Evolutionary conservation across 2,113 vertebrate genomes (phyloP).

Genomic region (Amphiprion percula): DNA sequence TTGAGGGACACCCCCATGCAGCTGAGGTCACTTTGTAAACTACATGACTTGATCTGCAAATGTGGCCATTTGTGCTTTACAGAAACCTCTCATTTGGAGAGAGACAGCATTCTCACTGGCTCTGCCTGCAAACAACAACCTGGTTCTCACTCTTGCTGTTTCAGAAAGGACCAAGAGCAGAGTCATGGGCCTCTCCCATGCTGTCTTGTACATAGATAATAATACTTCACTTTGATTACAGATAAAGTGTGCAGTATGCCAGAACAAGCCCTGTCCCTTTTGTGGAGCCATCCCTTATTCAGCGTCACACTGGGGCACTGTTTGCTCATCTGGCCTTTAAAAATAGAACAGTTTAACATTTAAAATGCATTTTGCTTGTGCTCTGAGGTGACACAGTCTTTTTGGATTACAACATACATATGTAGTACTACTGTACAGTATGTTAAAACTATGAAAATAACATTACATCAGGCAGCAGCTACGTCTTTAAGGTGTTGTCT

Average conservation of each 20-base stretch:
- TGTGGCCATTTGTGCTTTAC: slow-evolving; percentile 50
- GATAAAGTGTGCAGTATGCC: slow-evolving; percentile 33
- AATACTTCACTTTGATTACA: slow-evolving; percentile 53
- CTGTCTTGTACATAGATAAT: slow-evolving; percentile 37
- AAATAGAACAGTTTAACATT: slow-evolving; percentile 7
- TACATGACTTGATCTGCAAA: slow-evolving; percentile 42
- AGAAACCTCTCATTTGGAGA: slow-evolving; percentile 77
- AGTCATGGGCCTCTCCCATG: slow-evolving; percentile 40
- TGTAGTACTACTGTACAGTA: background rate
- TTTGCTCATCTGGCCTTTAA: slow-evolving; percentile 18
- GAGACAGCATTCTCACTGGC: slow-evolving; percentile 56
- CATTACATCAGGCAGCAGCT: background rate
- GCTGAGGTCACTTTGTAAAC: slow-evolving; percentile 39
- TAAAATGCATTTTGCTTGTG: no score
- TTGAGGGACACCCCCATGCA: slow-evolving; percentile 25
- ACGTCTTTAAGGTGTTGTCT: background rate
- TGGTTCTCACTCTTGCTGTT: slow-evolving; percentile 47
- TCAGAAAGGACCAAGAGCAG: slow-evolving; percentile 31
- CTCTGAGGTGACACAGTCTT: background rate
- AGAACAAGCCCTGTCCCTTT: slow-evolving; percentile 4
- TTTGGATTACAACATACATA: background rate
- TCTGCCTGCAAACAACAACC: slow-evolving; percentile 52
- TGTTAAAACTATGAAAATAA: background rate
- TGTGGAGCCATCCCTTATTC: slow-evolving; percentile 15
- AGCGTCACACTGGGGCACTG: slow-evolving; percentile 2